These are phyloP conservation scores for Chloroceryle aenea DNA, from an alignment of 2,113 vertebrate genomes.

Conservation along the genomic window DNA sequence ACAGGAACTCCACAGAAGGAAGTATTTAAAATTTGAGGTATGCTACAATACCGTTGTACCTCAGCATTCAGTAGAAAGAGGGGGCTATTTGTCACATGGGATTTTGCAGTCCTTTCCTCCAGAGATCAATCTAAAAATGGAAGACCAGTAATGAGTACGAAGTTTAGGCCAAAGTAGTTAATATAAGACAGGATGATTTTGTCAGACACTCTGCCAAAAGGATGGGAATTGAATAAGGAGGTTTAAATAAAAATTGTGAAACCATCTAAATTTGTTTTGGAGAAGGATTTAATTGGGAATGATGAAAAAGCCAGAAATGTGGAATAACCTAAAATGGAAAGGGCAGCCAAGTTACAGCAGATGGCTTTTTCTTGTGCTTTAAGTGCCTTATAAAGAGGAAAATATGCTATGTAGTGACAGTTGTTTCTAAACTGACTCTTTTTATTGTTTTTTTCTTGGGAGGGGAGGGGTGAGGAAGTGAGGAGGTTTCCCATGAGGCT, in stretches of 20 bases:
- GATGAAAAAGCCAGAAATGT: conserved; percentile 46
- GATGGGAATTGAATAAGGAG: not conserved
- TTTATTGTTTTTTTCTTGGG: not conserved
- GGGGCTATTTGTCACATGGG: not conserved
- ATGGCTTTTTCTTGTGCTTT: conserved; percentile 59
- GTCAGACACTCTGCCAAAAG: not conserved
- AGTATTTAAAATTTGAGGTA: not conserved
- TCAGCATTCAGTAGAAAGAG: not conserved
- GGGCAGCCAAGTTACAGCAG: conserved; percentile 65
- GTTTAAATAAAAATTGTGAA: conserved; percentile 21
- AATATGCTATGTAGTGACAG: conserved; percentile 52
- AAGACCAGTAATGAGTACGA: not conserved
- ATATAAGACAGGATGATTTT: not conserved
- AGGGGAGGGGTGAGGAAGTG: not conserved
- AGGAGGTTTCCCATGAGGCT: not conserved
- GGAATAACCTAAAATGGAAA: conserved; percentile 49
- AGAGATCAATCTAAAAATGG: not conserved
- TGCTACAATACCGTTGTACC: not conserved
- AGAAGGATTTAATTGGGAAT: conserved; percentile 20
- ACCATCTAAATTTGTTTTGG: not conserved
- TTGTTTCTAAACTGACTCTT: conserved; percentile 28
- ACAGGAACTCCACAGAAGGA: not conserved
- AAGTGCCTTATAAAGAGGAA: conserved; percentile 55
- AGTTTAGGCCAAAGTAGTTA: conserved; percentile 2
- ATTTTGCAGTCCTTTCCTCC: not conserved